phyloP scores from a whole-genome alignment of 1,140 invertebrate species.

The Drosophila seguyi region DNA sequence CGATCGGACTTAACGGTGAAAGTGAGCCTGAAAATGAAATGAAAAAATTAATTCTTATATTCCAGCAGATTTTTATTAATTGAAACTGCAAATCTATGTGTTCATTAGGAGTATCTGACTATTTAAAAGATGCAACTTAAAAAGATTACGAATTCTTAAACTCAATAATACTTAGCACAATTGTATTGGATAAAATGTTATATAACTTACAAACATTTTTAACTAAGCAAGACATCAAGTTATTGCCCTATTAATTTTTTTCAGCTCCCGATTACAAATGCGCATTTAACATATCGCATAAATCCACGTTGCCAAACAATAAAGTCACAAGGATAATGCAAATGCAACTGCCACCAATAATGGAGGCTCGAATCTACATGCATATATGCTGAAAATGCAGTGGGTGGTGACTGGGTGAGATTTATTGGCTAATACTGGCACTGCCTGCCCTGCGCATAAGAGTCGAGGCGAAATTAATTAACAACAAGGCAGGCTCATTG shows the following conservation, averaged over 20 bases:
- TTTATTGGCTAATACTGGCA: conserved; percentile 67
- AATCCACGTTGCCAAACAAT: conserved; percentile 23
- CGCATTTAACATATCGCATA: conserved; percentile 7
- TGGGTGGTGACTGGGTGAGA: conserved; percentile 26
- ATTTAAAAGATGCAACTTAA: too few relatives aligned
- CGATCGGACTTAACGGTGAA: conserved; percentile 4
- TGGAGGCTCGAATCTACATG: not conserved
- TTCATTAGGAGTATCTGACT: too few relatives aligned
- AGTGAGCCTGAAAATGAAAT: not conserved
- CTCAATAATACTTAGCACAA: too few relatives aligned
- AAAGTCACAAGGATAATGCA: conserved; percentile 23
- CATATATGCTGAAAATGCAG: not conserved
- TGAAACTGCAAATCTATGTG: not conserved
- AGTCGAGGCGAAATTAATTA: conserved; percentile 74
- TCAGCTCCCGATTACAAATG: not conserved
- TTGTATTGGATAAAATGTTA: too few relatives aligned
- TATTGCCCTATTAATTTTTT: not conserved
- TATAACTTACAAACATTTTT: not conserved
- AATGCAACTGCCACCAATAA: conserved; percentile 12
- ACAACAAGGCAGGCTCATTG: conserved; percentile 60
- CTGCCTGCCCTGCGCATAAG: conserved; percentile 37
- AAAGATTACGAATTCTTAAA: too few relatives aligned
- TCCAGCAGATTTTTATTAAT: not conserved
- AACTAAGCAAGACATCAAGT: too few relatives aligned
- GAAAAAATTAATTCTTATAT: too few relatives aligned